A percentile compares a stretch with the other conserved stretches of the same genome.
Conservation (phyloP, 2,888 invertebrate species). For the Hypselothyrea guttata region DNA sequence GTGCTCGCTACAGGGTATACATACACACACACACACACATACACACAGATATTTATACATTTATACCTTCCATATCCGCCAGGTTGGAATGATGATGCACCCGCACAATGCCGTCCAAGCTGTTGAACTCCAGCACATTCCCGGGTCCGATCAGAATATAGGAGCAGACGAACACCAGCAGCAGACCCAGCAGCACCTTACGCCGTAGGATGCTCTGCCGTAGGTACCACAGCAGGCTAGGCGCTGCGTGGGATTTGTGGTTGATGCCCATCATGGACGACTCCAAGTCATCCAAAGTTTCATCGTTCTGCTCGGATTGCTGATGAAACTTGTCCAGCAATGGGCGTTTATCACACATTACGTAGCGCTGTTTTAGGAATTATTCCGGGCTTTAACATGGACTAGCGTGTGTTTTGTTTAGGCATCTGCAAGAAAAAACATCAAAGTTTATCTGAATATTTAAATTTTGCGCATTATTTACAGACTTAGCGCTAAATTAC, state of each 20-base stretch:
- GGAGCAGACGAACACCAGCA: slow-evolving; percentile 72
- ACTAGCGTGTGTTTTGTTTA: not conserved
- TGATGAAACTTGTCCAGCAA: slow-evolving; percentile 17
- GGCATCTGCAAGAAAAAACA: not conserved
- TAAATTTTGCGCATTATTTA: too few relatives aligned
- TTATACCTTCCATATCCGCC: slow-evolving; percentile 80
- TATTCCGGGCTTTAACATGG: not conserved
- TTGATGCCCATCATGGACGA: slow-evolving; percentile 6
- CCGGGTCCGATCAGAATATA: slow-evolving; percentile 58
- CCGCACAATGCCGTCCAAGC: slow-evolving; percentile 40
- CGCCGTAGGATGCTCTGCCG: slow-evolving; percentile 59
- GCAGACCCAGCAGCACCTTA: slow-evolving; percentile 52
- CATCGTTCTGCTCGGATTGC: not conserved
- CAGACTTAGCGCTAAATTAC: too few relatives aligned
- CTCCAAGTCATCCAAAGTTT: slow-evolving; percentile 3
- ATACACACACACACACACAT: not conserved
- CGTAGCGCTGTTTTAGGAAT: not conserved
- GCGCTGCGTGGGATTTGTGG: slow-evolving; percentile 14
- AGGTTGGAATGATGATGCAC: slow-evolving; percentile 79
- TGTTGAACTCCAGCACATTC: slow-evolving; percentile 58
- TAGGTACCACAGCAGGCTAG: slow-evolving; percentile 29
- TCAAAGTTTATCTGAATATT: not conserved
- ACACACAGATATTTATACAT: too few relatives aligned
- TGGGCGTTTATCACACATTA: slow-evolving; percentile 36
- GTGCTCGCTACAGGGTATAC: too few relatives aligned